A percentile compares a stretch with the other conserved stretches of the same genome.
These are phyloP conservation scores for Agrilus cyanescens DNA, from an alignment of 2,888 invertebrate species.

Conservation along the genomic window DNA sequence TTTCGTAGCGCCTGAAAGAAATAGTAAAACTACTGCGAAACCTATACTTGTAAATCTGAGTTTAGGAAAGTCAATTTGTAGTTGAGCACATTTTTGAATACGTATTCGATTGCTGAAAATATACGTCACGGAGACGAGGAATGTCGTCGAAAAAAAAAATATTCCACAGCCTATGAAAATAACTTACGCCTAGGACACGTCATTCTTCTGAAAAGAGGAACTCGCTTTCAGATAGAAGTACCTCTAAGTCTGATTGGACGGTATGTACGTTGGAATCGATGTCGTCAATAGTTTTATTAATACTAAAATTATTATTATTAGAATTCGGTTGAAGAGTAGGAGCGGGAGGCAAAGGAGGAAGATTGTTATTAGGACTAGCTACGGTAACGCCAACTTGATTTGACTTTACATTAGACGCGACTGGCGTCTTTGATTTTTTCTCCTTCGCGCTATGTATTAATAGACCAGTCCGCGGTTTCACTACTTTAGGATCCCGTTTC, in stretches of 20 bases:
- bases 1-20: no score
- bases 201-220: constrained; percentile 42
- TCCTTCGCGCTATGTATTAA: constrained; percentile 34
- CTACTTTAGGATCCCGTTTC: constrained; percentile 14
- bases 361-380: constrained; percentile 24
- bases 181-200: constrained; percentile 16
- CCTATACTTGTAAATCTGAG: no score
- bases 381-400: constrained; percentile 17
- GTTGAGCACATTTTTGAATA: no score
- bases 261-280: constrained; percentile 47
- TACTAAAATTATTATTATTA: constrained; percentile 7
- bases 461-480: constrained; percentile 35
- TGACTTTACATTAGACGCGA: constrained; percentile 22
- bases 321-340: constrained; percentile 16
- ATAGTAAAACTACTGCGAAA: no score
- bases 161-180: constrained; percentile 22
- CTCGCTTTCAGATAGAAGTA: constrained; percentile 46
- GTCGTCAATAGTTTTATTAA: constrained; percentile 24
- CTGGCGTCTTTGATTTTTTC: constrained; percentile 19
- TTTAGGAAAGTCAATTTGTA: no score
- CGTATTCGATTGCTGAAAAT: no score
- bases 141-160: constrained; percentile 5
- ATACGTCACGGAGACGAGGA: no score
- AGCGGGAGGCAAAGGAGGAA: constrained; percentile 9
- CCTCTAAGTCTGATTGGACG: constrained; percentile 49